Base-by-base conservation (phyloP, 2,797 vertebrate genomes). In the Hipposideros larvatus region DNA sequence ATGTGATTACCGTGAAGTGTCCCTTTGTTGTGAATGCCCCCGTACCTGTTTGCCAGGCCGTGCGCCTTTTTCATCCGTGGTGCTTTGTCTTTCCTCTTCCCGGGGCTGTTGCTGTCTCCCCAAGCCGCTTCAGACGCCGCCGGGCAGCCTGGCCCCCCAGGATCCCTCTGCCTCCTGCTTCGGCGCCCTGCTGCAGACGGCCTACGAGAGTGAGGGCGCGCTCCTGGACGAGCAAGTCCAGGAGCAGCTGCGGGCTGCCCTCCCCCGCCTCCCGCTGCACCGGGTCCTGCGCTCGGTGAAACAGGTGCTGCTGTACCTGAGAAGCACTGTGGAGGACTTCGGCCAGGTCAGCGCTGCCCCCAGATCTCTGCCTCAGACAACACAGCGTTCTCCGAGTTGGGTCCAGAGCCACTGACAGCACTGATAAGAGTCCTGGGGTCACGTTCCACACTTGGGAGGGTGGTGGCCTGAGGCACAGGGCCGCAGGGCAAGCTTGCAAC, bases 291-390 rank as follows among this genome's bases (percentile, higher is more conserved):
- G 99, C 16, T 98, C 98, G 1, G 97, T 98, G 88, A 99, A 98
- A 68, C 99, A 99, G 8, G 97, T 99, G 46, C 98, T 99, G 94
- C 98, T 99, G 0, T 99, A 99, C 98, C 95, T 99, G 89, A 99
- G 98, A 98, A 98, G 99, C 77, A 98, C 98, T 0, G 99, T 99
- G 98, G 99, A 99, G 65, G 98, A 96, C 97, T 99, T 99, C 55
- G 80, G 98, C 98, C 98, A 59, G 94, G 99, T 99, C 98, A 98
- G 99, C 1, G 0, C n/a, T 13, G 9, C n/a, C 16, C 28, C 34
- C 46, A 5, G 59, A 15, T 10, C 4, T 4, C 37, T 2, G 1
- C 7, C 21, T 22, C 66, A 21, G 57, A 7, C 18, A 51, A 2
- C 3, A 8, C 10, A 19, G 37, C 34, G 7, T 86, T 73, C 41